Evolutionary conservation across 2,797 vertebrate genomes (phyloP), one percentile per base, ranked within the genome.

Genomic region (Pipistrellus pygmaeus): DNA sequence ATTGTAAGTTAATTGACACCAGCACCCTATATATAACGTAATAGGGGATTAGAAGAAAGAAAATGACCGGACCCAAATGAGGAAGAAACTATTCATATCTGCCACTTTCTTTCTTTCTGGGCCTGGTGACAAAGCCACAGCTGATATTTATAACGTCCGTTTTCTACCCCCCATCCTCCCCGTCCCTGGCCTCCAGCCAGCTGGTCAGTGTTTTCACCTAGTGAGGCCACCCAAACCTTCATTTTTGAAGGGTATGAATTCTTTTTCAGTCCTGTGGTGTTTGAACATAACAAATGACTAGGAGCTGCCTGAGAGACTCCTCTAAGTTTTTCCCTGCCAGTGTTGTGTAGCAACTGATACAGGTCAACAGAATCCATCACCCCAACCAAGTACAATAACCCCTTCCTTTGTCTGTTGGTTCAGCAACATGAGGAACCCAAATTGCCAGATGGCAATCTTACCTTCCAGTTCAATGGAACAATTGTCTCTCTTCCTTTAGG

Each of bases 41-140:
- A 80, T 32, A 71, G 8, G 14, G 21, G 77, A 68, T 60, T 75
- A 77, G 14, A 73, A 91, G 30, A 48, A 44, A 76, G 44, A 76
- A 77, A 82, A 73, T 10, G 46, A 62, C 64, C 38, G 41, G 44
- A 91, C 73, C 78, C 30, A 88, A 85, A 88, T 35, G 23, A 71
- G 51, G 25, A 85, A 69, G 41, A 81, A 71, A 77, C 35, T 55
- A 8, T 80, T 68, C 25, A 30, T 85, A 72, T 82, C 75, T 86
- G 53, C 53, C 64, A 55, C 71, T 90, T 88, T 88, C 88, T 51
- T 92, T 89, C 85, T 44, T 89, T 72, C 46, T 92, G 76, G 64
- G 32, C 55, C n/a, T 76, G 71, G 51, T 72, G 53, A 76, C 60
- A 69, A 92, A 88, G 32, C 25, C 78, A 88, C 55, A 35, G 53